Evolutionary conservation across 2,888 invertebrate species (phyloP).

Genomic region (Dolomedes plantarius): DNA sequence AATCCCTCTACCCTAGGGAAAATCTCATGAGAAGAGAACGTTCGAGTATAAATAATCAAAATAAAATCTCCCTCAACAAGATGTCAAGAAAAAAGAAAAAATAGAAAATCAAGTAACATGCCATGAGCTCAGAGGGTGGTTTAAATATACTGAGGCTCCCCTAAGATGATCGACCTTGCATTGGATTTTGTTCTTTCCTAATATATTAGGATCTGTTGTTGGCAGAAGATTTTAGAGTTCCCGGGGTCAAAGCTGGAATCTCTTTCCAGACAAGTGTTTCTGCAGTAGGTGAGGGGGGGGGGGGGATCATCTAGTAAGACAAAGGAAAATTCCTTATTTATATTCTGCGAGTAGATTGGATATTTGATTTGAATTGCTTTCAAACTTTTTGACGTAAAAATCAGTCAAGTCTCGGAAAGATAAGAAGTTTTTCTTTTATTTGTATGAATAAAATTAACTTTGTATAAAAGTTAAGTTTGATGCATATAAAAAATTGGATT

Average conservation of each 20-base stretch:
- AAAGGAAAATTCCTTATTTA: slow-evolving; percentile 18
- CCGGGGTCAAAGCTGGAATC: slow-evolving; percentile 19
- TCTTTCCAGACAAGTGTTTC: slow-evolving; percentile 10
- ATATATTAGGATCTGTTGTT: slow-evolving; percentile 34
- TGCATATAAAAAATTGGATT: not conserved
- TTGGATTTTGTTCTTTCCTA: slow-evolving; percentile 44
- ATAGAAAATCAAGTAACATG: slow-evolving; percentile 34
- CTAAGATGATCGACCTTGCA: slow-evolving; percentile 47
- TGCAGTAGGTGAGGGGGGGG: not conserved
- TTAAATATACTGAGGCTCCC: slow-evolving; percentile 39
- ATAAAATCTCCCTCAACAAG: slow-evolving; percentile 41
- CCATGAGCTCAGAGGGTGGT: slow-evolving; percentile 57
- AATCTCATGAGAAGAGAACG: slow-evolving; percentile 8
- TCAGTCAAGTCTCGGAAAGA: slow-evolving; percentile 1
- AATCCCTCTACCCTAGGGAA: slow-evolving; percentile 32
- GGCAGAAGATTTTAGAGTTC: slow-evolving; percentile 15
- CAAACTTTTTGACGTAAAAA: slow-evolving; percentile 14
- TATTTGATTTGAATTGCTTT: slow-evolving; percentile 18
- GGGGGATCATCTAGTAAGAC: slow-evolving; percentile 1
- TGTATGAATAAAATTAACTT: not conserved
- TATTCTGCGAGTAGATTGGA: not conserved
- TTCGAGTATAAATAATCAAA: slow-evolving; percentile 29
- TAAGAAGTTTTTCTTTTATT: not conserved
- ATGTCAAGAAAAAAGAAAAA: slow-evolving; percentile 12
- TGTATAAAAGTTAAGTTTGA: not conserved